Conservation (phyloP, 1,140 invertebrate species). For the Tenebrio molitor region DNA sequence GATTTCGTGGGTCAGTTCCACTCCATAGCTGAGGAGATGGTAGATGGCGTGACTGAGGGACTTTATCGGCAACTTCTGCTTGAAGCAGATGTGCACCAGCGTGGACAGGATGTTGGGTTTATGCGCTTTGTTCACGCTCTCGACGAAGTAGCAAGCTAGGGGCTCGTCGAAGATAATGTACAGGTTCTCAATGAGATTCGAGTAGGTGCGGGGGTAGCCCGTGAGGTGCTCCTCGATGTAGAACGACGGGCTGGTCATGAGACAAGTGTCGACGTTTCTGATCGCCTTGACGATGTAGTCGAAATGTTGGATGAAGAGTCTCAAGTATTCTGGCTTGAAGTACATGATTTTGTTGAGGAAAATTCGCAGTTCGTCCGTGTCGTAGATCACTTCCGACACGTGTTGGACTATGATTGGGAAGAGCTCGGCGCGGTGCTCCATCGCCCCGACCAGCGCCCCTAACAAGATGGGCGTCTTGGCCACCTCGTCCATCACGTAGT, state of each 20-base stretch:
- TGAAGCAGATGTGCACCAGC: neutral
- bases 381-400: neutral
- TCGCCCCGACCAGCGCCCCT: neutral
- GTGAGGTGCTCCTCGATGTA: neutral
- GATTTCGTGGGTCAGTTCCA: neutral
- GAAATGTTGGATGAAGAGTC: neutral
- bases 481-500: neutral
- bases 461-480: neutral
- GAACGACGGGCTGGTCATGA: too few relatives aligned
- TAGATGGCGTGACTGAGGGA: neutral
- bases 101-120: neutral
- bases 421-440: neutral
- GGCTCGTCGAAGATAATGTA: neutral
- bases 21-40: neutral
- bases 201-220: neutral
- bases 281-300: neutral
- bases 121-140: neutral
- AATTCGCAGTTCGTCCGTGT: neutral
- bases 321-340: neutral
- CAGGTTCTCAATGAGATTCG: neutral
- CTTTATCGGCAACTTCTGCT: neutral
- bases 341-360: neutral
- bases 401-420: neutral
- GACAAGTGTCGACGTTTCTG: neutral
- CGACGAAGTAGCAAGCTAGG: neutral